Base-by-base conservation (phyloP, 2,113 vertebrate species). In the Cyanistes caeruleus region DNA sequence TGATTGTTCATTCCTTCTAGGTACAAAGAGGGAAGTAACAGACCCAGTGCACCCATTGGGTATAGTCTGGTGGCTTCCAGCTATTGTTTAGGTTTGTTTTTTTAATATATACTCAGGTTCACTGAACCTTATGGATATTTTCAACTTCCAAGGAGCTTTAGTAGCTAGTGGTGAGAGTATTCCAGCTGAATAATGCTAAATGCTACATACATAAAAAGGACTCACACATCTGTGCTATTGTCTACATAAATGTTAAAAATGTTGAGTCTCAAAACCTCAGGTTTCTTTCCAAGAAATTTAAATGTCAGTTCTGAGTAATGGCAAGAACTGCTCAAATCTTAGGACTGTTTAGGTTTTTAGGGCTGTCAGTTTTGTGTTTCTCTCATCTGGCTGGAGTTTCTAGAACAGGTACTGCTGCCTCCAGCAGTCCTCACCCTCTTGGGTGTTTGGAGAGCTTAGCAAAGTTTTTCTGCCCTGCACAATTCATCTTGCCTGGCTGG, bases 1-100 rank as follows among this genome's bases (percentile, higher is more conserved):
- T 16, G 7, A 62, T 43, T 9, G 7, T 60, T 44, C 11, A 1
- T 68, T 75, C 63, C 49, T 23, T 25, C 41, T 56, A 53, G 25
- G 25, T 21, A 63, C 43, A 56, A 72, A 59, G 5, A 31, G 4
- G 12, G 49, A 70, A 17, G 35, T 52, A 75, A 15, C 17, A 58
- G 43, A 28, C 0, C 0, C 9, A 68, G 30, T 19, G 13, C 46
- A 28, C 9, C 0, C 39, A 3, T 39, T 51, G 4, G 12, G 7
- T 88, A 5, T 3, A 41, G 27, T 72, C 49, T 60, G n/a, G 15
- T 83, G 58, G 15, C 41, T 83, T 93, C 41, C 18, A 69, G 1
- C 41, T 76, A 15, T n/a, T 49, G 18, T 5, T 74, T 37, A 53
- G 33, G 10, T 68, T 56, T 52, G 30, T 1, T 10, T 51, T 64